These are phyloP conservation scores for Anthopleura xanthogrammica DNA, from an alignment of 92 coral and sea anemone genomes.

Conservation along the genomic window DNA sequence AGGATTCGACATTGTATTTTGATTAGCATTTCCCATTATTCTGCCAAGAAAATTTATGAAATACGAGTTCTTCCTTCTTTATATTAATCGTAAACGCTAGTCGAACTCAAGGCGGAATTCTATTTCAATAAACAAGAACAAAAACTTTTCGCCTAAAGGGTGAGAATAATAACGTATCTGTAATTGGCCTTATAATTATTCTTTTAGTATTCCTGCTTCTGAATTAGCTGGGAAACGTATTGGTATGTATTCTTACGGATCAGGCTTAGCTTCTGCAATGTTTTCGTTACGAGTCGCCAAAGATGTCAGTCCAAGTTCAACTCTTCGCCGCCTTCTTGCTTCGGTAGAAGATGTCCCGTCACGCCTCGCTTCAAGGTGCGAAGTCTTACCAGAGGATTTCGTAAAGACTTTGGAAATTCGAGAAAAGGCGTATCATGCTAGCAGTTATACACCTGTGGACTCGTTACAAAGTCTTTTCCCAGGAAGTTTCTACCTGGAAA, in stretches of 20 bases:
- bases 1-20: too few relatives aligned
- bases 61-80: too few relatives aligned
- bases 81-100: too few relatives aligned
- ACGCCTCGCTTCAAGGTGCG: slow-evolving; percentile 69
- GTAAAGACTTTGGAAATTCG: slow-evolving; percentile 68
- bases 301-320: slow-evolving; percentile 49
- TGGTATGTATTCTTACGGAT: slow-evolving; percentile 88
- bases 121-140: too few relatives aligned
- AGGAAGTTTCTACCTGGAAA: slow-evolving; percentile 78
- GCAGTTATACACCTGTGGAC: slow-evolving; percentile 53
- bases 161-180: background rate
- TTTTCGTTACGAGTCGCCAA: slow-evolving; percentile 72
- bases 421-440: slow-evolving; percentile 69
- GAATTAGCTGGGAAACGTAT: slow-evolving; percentile 79
- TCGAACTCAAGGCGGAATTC: too few relatives aligned
- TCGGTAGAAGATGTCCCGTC: slow-evolving; percentile 72
- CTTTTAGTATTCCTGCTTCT: slow-evolving; percentile 56
- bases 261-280: slow-evolving; percentile 92
- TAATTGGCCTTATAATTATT: background rate
- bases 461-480: slow-evolving; percentile 68
- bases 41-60: too few relatives aligned
- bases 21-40: too few relatives aligned
- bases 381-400: slow-evolving; percentile 80
- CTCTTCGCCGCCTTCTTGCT: slow-evolving; percentile 49
- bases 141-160: background rate